Conservation (phyloP, 2,797 vertebrate genomes). For the Danio jaintianensis region DNA sequence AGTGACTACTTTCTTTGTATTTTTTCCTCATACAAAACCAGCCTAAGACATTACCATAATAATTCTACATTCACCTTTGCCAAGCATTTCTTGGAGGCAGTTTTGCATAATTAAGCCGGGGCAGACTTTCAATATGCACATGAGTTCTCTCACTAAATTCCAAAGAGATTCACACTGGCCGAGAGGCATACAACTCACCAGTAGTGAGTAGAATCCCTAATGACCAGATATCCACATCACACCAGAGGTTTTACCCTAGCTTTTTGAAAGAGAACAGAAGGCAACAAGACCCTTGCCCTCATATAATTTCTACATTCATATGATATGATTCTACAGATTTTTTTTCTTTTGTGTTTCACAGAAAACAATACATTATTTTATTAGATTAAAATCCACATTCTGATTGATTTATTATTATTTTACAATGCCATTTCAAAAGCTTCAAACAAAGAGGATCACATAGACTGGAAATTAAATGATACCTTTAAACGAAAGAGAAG, state of each 20-base stretch:
- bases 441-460: neutral
- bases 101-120: slow-evolving; percentile 40
- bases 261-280: slow-evolving; percentile 3
- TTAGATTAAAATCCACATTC: too few relatives aligned
- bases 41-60: slow-evolving; percentile 42
- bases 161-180: slow-evolving; percentile 28
- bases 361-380: too few relatives aligned
- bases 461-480: neutral
- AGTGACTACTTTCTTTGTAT: neutral
- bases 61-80: slow-evolving; percentile 40
- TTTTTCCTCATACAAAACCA: neutral
- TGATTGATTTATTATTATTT: too few relatives aligned
- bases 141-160: slow-evolving; percentile 36
- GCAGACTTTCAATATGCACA: neutral
- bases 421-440: neutral
- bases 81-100: slow-evolving; percentile 21
- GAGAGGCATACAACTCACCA: slow-evolving; percentile 36
- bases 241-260: neutral
- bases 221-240: slow-evolving; percentile 34
- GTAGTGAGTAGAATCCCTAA: slow-evolving; percentile 15
- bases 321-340: neutral
- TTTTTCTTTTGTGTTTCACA: neutral
- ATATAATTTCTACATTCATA: neutral
- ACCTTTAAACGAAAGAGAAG: neutral
- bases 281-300: neutral